Evolutionary conservation across 2,797 vertebrate genomes (phyloP).

Genomic region (Peromyscus nudipes): DNA sequence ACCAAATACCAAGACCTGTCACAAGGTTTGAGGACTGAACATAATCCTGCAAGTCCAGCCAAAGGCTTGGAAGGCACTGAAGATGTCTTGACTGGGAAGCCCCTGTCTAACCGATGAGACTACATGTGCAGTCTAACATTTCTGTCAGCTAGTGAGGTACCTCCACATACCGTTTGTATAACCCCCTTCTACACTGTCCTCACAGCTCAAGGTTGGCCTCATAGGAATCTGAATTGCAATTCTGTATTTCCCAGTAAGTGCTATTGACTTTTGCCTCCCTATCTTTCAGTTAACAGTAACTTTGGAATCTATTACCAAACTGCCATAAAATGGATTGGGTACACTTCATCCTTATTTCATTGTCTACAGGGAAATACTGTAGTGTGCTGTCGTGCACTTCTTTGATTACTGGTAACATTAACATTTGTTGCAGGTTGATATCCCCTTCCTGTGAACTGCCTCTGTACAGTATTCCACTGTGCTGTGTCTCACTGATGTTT

Average conservation of each 20-base stretch:
- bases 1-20: not conserved
- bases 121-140: not conserved
- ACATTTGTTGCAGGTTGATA: not conserved
- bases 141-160: not conserved
- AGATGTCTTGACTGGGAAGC: no score
- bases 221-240: not conserved
- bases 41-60: not conserved
- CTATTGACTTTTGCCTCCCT: not conserved
- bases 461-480: not conserved
- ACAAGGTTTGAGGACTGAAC: not conserved
- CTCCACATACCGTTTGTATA: not conserved
- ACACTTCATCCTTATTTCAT: accelerated
- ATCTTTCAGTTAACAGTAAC: not conserved
- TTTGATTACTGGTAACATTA: not conserved
- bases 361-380: no score
- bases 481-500: not conserved
- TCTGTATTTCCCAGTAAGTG: not conserved
- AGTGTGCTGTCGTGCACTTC: not conserved
- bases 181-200: no score
- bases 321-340: accelerated
- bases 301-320: not conserved
- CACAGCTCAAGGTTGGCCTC: not conserved
- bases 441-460: not conserved
- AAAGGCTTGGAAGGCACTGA: not conserved
- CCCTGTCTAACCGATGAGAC: no score